Base-by-base conservation (phyloP, 2,797 vertebrate genomes). In the Tolypeutes matacus region DNA sequence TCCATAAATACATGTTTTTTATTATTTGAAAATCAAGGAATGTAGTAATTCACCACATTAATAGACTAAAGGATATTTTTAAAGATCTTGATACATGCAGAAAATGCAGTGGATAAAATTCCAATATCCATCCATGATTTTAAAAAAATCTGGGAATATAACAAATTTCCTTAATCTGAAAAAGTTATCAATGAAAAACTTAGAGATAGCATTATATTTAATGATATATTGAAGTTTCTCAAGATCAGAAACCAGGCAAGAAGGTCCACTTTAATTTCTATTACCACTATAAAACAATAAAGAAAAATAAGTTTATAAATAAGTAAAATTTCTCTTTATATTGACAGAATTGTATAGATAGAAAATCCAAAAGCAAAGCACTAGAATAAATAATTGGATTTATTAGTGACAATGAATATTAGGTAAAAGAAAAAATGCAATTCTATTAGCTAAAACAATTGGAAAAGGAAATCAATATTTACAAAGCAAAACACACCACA, bases 241-340 rank as follows among this genome's bases (percentile, higher is more conserved):
- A 84, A 91, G 7, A 84, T 65, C 36, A 65, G 58, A 60, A 94
- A 90, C 70, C 90, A 49, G 72, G 29, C 39, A 93, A 85, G 58
- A 27, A 83, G 77, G 17, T 11, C 90, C 46, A 42, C 20, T 60
- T 83, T 53, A 15, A 84, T 80, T 94, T 85, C 58, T 92, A 69
- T 56, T 86, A 67, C 7, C 58, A 73, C 7, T 83, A 4, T 87
- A 83, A 88, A 91, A 31, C 14, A 94, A 80, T 36, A 31, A 72
- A 89, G 60, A 91, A 83, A 82, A 96, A 86, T 56, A 29, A 39
- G 12, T 92, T 94, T 46, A 92, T n/a, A 92, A 78, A 84, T 56
- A 86, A 64, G 25, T 67, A 88, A 92, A 53, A 85, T 11, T 69
- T 77, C 77, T 21, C 85, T 92, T 93, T 75, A 8, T 51, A 86